Base-by-base conservation (phyloP, 2,888 invertebrate species). In the Phortica magna region DNA sequence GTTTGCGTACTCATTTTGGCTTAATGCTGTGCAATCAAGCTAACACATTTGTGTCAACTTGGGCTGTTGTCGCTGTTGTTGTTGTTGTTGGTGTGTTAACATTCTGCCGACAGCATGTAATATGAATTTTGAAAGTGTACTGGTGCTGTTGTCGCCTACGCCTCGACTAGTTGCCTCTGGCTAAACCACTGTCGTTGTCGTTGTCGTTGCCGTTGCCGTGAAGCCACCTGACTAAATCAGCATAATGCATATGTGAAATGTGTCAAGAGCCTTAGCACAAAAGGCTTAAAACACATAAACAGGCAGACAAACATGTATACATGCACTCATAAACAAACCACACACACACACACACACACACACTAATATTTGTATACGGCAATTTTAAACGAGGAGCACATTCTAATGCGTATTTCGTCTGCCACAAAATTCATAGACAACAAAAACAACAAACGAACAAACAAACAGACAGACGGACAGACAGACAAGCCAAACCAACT, bases 191-290 rank as follows among this genome's bases (percentile, higher is more conserved):
- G 31, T 4, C 31, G 31, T 31, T n/a, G n/a, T 10, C 6, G 43
- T 10, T 43, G 43, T 6, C 43, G 7, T 10, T 43, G 43, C 10
- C 6, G 48, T 14, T 48, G 2, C 14, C 10, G 9, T 48, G 22
- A 9, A 22, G 22, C 22, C 61, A 61, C 9, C 48, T 48, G 10
- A 9, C 9, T 12, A 61, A 61, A 61, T 61, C 61, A 61, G 19
- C 61, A 61, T 19, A 61, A 22, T 61, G 22, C 22, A 22, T 19
- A 61, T 61, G 17, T 61, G 22, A 61, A 61, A 61, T 61, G 61
- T 22, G 61, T 61, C 61, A 61, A 19, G 61, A 61, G 55, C 55
- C 7, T 55, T 55, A 17, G 31, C 61, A 61, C 17, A 22, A 61
- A 61, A 61, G 17, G 19, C 61, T 22, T 61, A 22, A 10, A 22